A percentile compares a stretch with the other conserved stretches of the same genome.
These are phyloP conservation scores for Enteromius paludinosus DNA, from an alignment of 2,797 vertebrate species.

Conservation along the genomic window DNA sequence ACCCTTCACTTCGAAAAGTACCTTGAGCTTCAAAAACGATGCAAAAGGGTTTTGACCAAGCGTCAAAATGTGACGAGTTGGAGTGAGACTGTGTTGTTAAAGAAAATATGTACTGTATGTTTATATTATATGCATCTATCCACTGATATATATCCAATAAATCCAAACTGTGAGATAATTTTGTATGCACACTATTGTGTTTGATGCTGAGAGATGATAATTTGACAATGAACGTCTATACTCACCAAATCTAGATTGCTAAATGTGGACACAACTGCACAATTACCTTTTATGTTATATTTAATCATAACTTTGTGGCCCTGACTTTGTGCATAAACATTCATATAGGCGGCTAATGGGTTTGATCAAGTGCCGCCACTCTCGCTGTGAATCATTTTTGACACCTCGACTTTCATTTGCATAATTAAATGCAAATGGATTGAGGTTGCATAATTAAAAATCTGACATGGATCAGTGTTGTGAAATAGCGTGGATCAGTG, in stretches of 20 bases:
- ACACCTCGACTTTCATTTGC: conserved; percentile 55
- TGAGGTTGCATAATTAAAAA: conserved; percentile 62
- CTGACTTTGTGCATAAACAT: conserved; percentile 50
- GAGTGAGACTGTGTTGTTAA: too few relatives aligned
- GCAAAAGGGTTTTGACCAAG: too few relatives aligned
- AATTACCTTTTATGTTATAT: conserved; percentile 50
- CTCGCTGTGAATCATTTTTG: conserved; percentile 56
- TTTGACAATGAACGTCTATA: not conserved
- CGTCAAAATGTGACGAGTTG: too few relatives aligned
- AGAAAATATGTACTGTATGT: not conserved
- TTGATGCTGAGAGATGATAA: not conserved
- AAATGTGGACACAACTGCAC: conserved; percentile 33
- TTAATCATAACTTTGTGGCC: conserved; percentile 51
- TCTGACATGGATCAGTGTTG: conserved; percentile 57
- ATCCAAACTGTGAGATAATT: not conserved
- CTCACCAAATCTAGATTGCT: not conserved
- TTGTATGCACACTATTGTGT: not conserved
- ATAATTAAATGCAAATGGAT: conserved; percentile 63
- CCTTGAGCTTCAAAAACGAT: too few relatives aligned
- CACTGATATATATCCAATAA: not conserved
- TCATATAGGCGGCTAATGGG: conserved; percentile 45
- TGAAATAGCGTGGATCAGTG: conserved; percentile 47
- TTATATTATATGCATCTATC: not conserved
- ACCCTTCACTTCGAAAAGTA: too few relatives aligned
- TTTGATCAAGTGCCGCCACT: conserved; percentile 41